Evolutionary conservation across 1,140 invertebrate genomes (phyloP).

Genomic region (Elymnias hypermnestra): DNA sequence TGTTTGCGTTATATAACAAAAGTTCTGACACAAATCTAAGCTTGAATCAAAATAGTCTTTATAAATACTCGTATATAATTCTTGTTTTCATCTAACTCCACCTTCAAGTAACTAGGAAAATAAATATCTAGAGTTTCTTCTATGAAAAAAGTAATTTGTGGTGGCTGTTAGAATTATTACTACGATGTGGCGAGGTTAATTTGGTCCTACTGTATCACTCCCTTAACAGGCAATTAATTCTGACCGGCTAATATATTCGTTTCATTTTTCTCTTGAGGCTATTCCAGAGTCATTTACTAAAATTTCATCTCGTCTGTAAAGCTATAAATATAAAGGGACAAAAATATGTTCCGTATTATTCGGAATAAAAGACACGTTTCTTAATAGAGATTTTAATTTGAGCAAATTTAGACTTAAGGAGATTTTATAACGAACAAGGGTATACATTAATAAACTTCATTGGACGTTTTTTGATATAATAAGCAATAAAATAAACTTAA

Average conservation of each 20-base stretch:
- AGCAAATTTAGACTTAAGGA: too few species aligned
- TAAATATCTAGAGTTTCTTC: conserved; percentile 24
- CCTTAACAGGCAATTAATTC: conserved; percentile 32
- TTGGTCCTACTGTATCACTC: conserved; percentile 28
- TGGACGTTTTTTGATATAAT: too few species aligned
- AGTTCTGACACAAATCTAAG: too few species aligned
- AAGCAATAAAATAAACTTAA: too few species aligned
- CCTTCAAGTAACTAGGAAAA: conserved; percentile 27
- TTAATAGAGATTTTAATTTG: too few species aligned
- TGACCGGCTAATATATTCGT: conserved; percentile 16
- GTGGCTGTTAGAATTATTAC: conserved; percentile 18
- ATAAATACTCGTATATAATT: conserved; percentile 24
- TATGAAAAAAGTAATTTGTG: conserved; percentile 19
- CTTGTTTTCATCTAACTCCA: conserved; percentile 17
- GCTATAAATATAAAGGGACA: too few species aligned
- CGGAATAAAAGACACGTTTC: too few species aligned
- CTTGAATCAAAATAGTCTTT: conserved; percentile 16
- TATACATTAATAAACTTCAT: too few species aligned
- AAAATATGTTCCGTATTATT: too few species aligned
- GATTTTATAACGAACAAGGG: too few species aligned
- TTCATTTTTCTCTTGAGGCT: conserved; percentile 21
- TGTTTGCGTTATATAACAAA: too few species aligned
- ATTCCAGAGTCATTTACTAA: neutral
- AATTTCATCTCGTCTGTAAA: too few species aligned
- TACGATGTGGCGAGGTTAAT: conserved; percentile 20